phyloP scores from a whole-genome alignment of 1,140 invertebrate species.

The Leptoteleia sp. region DNA sequence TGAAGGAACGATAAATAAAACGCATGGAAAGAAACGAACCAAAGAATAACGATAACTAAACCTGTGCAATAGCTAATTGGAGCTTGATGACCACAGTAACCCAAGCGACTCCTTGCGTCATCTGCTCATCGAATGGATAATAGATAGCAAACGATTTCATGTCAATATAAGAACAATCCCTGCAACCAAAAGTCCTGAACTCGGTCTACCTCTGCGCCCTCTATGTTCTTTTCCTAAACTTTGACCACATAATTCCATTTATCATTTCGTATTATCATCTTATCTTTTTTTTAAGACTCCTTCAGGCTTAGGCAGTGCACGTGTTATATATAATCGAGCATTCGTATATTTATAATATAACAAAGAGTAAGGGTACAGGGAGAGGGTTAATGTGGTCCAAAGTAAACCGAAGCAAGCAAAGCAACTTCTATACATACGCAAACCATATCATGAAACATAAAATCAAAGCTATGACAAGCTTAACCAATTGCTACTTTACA shows the following conservation, averaged over 20 bases:
- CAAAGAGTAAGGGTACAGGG: conserved; percentile 75
- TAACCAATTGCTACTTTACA: conserved; percentile 58
- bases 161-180: neutral
- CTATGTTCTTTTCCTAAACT: neutral
- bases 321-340: conserved; percentile 70
- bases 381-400: conserved; percentile 80
- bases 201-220: neutral
- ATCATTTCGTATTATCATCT: neutral
- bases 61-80: conserved; percentile 76
- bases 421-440: conserved; percentile 73
- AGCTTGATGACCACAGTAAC: conserved; percentile 81
- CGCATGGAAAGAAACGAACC: conserved; percentile 45
- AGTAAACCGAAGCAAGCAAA: conserved; percentile 78
- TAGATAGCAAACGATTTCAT: conserved; percentile 3
- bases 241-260: neutral
- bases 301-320: conserved; percentile 73
- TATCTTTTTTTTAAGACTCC: neutral
- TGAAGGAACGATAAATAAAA: too few species aligned
- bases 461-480: conserved; percentile 70
- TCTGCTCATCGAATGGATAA: conserved; percentile 66
- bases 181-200: conserved; percentile 6
- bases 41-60: conserved; percentile 67
- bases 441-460: conserved; percentile 49
- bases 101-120: conserved; percentile 78
- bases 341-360: conserved; percentile 74